Percentiles rank a stretch among this genome's conserved stretches.
Evolutionary conservation across 2,888 invertebrate species (phyloP).

Genomic region (Oligia fasciuncula): DNA sequence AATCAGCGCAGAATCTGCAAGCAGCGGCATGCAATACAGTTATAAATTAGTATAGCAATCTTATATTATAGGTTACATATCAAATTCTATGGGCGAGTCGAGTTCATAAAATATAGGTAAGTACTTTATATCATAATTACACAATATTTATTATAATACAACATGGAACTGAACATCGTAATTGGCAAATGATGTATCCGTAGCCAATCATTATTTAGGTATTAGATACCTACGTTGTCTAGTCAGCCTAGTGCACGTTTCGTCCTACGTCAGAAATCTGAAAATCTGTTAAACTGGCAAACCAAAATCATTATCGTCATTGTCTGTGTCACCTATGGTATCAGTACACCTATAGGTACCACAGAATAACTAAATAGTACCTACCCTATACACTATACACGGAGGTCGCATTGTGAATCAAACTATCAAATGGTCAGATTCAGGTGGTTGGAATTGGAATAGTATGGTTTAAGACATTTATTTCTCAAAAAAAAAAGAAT

Average conservation of each 20-base stretch:
- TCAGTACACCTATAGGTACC: too few species aligned
- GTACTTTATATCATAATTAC: slow-evolving; percentile 14
- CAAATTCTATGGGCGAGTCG: slow-evolving; percentile 9
- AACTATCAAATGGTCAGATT: neutral
- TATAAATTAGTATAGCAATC: neutral
- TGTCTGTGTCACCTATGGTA: too few species aligned
- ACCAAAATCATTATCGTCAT: too few species aligned
- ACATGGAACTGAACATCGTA: slow-evolving; percentile 16
- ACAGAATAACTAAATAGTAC: too few species aligned
- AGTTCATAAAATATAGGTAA: slow-evolving; percentile 24
- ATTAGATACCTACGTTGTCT: neutral
- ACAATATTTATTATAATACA: slow-evolving; percentile 34
- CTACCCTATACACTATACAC: neutral
- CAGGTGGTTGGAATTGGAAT: neutral
- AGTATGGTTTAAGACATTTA: neutral
- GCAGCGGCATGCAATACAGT: neutral
- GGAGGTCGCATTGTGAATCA: neutral
- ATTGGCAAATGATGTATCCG: neutral
- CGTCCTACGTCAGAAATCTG: neutral
- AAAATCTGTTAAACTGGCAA: neutral
- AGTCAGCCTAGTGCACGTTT: neutral
- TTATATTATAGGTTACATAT: neutral
- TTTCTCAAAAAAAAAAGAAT: too few species aligned
- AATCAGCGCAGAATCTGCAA: slow-evolving; percentile 1
- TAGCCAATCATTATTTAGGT: slow-evolving; percentile 22